Evolutionary conservation across 1,140 invertebrate species (phyloP).

Genomic region (Drosophila albomicans): DNA sequence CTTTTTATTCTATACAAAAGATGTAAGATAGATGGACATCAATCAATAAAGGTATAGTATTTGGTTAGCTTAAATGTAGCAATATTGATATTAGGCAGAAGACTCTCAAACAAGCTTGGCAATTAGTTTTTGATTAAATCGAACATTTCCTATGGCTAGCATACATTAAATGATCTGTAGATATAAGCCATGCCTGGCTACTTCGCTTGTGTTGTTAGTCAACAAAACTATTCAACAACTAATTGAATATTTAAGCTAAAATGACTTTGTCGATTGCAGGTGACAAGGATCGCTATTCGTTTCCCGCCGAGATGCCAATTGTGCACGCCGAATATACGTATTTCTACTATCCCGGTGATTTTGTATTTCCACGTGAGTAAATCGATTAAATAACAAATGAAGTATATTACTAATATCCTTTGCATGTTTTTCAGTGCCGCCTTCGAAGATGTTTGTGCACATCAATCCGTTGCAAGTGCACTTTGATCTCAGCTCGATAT

Average conservation of each 20-base stretch:
- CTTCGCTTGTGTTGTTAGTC: slow-evolving; percentile 11
- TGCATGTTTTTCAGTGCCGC: slow-evolving; percentile 89
- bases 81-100: too few species aligned
- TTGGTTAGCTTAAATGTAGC: neutral
- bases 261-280: slow-evolving; percentile 86
- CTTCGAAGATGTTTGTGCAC: slow-evolving; percentile 96
- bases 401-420: neutral
- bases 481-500: slow-evolving; percentile 93
- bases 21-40: too few species aligned
- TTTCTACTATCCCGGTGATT: slow-evolving; percentile 98
- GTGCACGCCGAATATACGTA: slow-evolving; percentile 98
- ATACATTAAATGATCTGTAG: neutral
- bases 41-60: neutral
- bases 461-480: slow-evolving; percentile 94
- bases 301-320: slow-evolving; percentile 95
- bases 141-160: too few species aligned
- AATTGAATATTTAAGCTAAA: slow-evolving; percentile 23
- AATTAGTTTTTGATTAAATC: too few species aligned
- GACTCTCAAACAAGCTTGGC: too few species aligned
- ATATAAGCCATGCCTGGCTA: neutral
- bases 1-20: too few species aligned
- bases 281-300: slow-evolving; percentile 92
- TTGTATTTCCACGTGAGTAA: slow-evolving; percentile 94
- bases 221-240: neutral
- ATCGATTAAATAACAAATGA: neutral